Evolutionary conservation across 2,113 vertebrate species (phyloP), one percentile per base, ranked within the genome.

Genomic region (Columbina picui): DNA sequence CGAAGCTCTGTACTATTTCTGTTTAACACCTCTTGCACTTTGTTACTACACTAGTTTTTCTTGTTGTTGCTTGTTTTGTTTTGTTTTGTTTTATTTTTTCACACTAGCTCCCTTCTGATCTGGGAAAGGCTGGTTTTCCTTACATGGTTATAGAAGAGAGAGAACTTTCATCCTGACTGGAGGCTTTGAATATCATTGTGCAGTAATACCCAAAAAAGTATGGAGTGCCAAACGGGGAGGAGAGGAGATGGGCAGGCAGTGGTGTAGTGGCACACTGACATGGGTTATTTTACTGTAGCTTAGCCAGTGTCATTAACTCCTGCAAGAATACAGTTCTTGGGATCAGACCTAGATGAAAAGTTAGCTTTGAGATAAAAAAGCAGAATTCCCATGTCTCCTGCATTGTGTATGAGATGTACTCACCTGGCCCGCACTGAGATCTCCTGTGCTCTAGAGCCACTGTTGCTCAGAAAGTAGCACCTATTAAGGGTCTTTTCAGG

Each of bases 381-480:
- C 41, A 74, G 32, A 59, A 91, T 75, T 70, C 15, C 23, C 0
- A 0, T 16, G 3, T 41, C 7, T 82, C 14, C 29, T 76, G 21
- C 23, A 27, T 3, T 83, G 18, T 63, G 12, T 7, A 12, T 12
- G 11, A 41, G 20, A 8, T 0, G 0, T 14, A 10, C 29, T 32
- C 9, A 29, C 63, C 59, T 52, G 61, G 15, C 18, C 10, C 29
- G 50, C 5, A 0, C 6, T 64, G 32, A 0, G 2, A 29, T 5
- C 14, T 52, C n/a, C 75, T 34, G 29, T 1, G 0, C 32, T 27
- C 41, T 43, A 39, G 6, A 73, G 34, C 26, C 12, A 7, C 10
- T 36, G 32, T 52, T 47, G 71, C 17, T 53, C 59, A 49, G 43
- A 52, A 45, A 45, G 17, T 18, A 19, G 7, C 4, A 8, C 43